Conservation (phyloP, 2,888 invertebrate species). For the Ochropacha duplaris region DNA sequence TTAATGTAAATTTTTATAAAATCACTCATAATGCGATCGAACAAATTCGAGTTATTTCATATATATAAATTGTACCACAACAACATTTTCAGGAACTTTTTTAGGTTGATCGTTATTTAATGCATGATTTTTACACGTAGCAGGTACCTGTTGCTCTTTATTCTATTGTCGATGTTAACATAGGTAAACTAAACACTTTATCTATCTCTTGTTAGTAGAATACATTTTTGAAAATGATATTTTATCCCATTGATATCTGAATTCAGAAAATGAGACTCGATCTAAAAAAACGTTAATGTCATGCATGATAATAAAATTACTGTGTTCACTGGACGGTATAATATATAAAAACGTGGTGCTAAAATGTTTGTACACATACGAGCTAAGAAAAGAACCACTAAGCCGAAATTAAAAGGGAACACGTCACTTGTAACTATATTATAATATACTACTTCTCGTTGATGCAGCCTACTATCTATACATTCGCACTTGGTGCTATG, state of each 20-base stretch:
- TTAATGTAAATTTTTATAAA: slow-evolving; percentile 37
- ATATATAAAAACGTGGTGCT: slow-evolving; percentile 65
- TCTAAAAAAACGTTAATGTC: slow-evolving; percentile 29
- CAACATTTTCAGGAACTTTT: slow-evolving; percentile 66
- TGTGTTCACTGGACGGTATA: slow-evolving; percentile 78
- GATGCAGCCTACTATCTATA: slow-evolving; percentile 63
- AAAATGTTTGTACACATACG: slow-evolving; percentile 47
- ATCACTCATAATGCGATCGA: slow-evolving; percentile 28
- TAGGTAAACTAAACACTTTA: slow-evolving; percentile 3
- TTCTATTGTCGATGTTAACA: slow-evolving; percentile 17
- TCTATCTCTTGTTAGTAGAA: not conserved
- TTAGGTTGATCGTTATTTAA: slow-evolving; percentile 27
- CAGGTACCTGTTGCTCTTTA: slow-evolving; percentile 15
- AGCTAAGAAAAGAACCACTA: slow-evolving; percentile 50
- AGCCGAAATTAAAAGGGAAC: slow-evolving; percentile 48
- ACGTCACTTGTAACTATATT: slow-evolving; percentile 42
- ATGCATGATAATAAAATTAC: slow-evolving; percentile 46
- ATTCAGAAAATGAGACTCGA: not conserved
- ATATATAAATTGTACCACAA: slow-evolving; percentile 61
- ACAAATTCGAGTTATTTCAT: slow-evolving; percentile 20
- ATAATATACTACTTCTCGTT: slow-evolving; percentile 58
- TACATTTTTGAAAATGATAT: not conserved
- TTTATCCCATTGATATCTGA: not conserved
- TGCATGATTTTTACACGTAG: slow-evolving; percentile 19
- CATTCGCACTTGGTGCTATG: slow-evolving; percentile 76